Conservation (phyloP, 2,888 invertebrate species). For the Drosophila melanosoma region DNA sequence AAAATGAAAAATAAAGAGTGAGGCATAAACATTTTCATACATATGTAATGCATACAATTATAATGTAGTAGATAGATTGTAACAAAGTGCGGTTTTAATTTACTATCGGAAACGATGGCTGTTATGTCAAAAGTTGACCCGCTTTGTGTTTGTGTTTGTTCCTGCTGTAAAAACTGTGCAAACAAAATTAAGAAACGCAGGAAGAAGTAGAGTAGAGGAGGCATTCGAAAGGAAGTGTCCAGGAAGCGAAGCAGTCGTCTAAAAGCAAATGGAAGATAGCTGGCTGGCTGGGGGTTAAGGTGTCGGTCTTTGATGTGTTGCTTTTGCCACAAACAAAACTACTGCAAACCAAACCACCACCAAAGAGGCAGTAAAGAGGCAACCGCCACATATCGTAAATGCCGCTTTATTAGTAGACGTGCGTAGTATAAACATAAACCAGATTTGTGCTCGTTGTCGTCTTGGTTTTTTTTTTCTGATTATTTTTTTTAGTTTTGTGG, state of each 20-base stretch:
- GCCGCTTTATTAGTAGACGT: constrained; percentile 64
- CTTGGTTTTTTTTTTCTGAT: neutral
- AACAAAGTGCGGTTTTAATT: constrained; percentile 15
- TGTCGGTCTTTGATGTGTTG: constrained; percentile 15
- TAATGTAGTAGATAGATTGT: neutral
- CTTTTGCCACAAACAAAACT: constrained; percentile 2
- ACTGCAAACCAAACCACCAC: constrained; percentile 18
- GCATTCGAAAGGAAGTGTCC: constrained; percentile 50
- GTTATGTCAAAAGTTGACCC: constrained; percentile 42
- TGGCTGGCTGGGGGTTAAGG: constrained; percentile 41
- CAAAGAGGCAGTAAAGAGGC: constrained; percentile 19
- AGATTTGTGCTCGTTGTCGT: constrained; percentile 62
- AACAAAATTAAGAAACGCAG: constrained; percentile 55
- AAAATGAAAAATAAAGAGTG: neutral
- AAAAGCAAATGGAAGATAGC: constrained; percentile 43
- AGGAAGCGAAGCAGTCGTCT: constrained; percentile 56
- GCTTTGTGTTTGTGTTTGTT: constrained; percentile 67
- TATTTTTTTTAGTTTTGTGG: constrained; percentile 34
- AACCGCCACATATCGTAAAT: constrained; percentile 44
- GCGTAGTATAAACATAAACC: constrained; percentile 64
- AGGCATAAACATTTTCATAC: constrained; percentile 2
- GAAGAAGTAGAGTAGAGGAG: constrained; percentile 5
- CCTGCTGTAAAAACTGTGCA: constrained; percentile 66
- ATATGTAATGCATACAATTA: constrained; percentile 8
- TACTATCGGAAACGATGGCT: constrained; percentile 15